phyloP scores from a whole-genome alignment of 2,113 vertebrate species.

The Zosterops lateralis region DNA sequence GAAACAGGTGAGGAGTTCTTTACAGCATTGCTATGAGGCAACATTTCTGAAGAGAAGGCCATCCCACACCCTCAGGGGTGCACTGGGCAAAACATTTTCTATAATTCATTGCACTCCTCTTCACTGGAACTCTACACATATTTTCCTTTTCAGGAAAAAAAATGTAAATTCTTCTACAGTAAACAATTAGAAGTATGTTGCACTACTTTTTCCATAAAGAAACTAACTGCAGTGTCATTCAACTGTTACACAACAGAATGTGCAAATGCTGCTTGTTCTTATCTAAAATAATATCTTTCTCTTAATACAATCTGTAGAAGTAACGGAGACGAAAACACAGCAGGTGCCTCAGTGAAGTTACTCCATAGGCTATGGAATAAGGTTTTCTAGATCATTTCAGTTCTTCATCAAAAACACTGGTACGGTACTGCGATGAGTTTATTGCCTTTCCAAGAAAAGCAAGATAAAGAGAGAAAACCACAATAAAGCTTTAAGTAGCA shows the following conservation, averaged over 20 bases:
- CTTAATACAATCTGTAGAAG: neutral
- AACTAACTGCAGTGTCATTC: neutral
- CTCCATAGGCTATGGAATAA: neutral
- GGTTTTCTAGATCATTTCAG: neutral
- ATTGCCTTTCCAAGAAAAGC: neutral
- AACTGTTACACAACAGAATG: neutral
- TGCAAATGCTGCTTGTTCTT: neutral
- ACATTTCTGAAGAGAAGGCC: neutral
- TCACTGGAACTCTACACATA: neutral
- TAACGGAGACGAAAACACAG: neutral
- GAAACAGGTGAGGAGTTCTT: neutral
- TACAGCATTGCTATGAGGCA: neutral
- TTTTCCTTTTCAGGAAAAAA: neutral
- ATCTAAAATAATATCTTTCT: neutral
- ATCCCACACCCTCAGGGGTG: neutral
- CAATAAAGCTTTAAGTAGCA: neutral
- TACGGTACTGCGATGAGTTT: fast-evolving
- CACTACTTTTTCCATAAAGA: neutral
- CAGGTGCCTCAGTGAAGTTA: neutral
- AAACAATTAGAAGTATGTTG: neutral
- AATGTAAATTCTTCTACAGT: neutral
- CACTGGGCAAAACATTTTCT: neutral
- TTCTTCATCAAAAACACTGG: neutral
- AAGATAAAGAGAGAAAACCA: neutral
- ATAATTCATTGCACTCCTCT: neutral